Evolutionary conservation across 2,113 vertebrate species (phyloP), one percentile per base, ranked within the genome.

Genomic region (Sarotherodon lohbergeri): DNA sequence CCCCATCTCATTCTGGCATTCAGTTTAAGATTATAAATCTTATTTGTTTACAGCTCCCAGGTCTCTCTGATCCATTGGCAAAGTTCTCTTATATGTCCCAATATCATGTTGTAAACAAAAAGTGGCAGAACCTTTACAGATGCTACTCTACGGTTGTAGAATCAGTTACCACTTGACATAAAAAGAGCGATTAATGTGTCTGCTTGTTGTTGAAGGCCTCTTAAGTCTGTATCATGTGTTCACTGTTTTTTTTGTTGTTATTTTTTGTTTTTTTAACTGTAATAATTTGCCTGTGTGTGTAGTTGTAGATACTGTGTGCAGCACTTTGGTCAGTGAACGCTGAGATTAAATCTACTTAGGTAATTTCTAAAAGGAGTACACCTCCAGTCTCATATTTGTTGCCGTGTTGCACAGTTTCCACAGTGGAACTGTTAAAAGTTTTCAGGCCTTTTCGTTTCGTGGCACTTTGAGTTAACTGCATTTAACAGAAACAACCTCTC

Each of bases 251-350:
- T 13, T 22, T 24, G 7, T 29, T 24, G 24, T 43, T 43, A 0
- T 57, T 59, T 16, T 59, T 56, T 24, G 1, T 3, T 17, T 39
- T 27, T 22, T 71, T 24, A 3, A 3, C 57, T 1, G 1, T 0
- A 43, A 4, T 46, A 27, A 68, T 68, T 22, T 22, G 19, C 10
- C 34, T 9, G 7, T 71, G 66, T 41, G 66, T 71, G 39, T 71
- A 24, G 36, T 43, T 71, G n/a, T 27, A 43, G 36, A 6, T 16
- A 43, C 4, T 71, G n/a, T 24, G 36, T 43, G 39, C 66, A 43
- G 39, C n/a, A 71, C 12, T 71, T 43, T 0, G 22, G n/a, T 0
- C 22, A 27, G n/a, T 46, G 22, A 73, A 73, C 0, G 39, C 66
- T 10, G 39, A 46, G 39, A 27, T 73, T 46, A 73, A 73, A 73